Evolutionary conservation across 2,888 invertebrate species (phyloP).

Genomic region (Helicoverpa assulta): DNA sequence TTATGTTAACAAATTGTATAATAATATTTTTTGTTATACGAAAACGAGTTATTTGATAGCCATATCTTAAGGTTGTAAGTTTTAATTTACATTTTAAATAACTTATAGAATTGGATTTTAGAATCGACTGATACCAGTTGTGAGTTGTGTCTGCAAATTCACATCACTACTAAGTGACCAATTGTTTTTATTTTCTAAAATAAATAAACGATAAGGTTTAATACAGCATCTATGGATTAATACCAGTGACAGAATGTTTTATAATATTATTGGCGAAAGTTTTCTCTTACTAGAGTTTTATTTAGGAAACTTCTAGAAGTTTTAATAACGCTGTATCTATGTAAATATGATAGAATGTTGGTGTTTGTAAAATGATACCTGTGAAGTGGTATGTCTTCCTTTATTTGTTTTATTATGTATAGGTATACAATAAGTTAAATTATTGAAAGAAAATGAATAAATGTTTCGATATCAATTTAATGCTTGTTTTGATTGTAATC

Average conservation of each 20-base stretch:
- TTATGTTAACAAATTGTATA: slow-evolving; percentile 84
- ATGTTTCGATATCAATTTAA: slow-evolving; percentile 82
- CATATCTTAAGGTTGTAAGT: slow-evolving; percentile 69
- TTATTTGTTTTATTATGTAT: slow-evolving; percentile 86
- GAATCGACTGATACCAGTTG: slow-evolving; percentile 48
- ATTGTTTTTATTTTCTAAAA: slow-evolving; percentile 28
- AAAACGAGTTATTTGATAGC: slow-evolving; percentile 69
- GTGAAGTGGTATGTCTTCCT: slow-evolving; percentile 86
- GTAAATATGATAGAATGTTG: slow-evolving; percentile 84
- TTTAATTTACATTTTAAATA: slow-evolving; percentile 53
- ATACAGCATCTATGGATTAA: slow-evolving; percentile 45
- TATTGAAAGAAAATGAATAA: slow-evolving; percentile 88
- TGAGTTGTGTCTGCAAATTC: slow-evolving; percentile 31
- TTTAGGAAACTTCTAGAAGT: slow-evolving; percentile 47
- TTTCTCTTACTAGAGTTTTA: slow-evolving; percentile 47
- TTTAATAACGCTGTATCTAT: slow-evolving; percentile 75
- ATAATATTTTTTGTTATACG: slow-evolving; percentile 81
- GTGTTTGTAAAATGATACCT: slow-evolving; percentile 78
- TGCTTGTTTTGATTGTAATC: slow-evolving; percentile 17
- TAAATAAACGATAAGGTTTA: slow-evolving; percentile 35
- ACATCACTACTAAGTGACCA: slow-evolving; percentile 33
- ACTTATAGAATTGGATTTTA: slow-evolving; percentile 43
- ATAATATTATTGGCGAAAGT: slow-evolving; percentile 49
- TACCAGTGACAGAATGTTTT: slow-evolving; percentile 55
- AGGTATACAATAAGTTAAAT: slow-evolving; percentile 86